A percentile compares a stretch with the other conserved stretches of the same genome.
Conservation (phyloP, 2,888 invertebrate genomes). For the Byasa hedistus region DNA sequence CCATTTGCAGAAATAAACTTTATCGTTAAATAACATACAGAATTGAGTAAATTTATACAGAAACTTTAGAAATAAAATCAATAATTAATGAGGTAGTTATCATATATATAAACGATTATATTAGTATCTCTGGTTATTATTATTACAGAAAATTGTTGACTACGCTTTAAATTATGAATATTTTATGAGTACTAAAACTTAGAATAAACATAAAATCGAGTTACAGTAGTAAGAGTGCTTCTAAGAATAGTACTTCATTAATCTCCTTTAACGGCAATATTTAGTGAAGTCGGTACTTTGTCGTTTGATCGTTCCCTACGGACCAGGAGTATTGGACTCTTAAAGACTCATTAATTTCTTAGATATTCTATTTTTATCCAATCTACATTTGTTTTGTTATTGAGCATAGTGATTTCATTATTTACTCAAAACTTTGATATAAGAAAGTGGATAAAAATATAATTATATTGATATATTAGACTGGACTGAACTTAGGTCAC, state of each 20-base stretch:
- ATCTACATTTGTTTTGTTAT: background rate
- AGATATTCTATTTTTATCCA: slow-evolving; percentile 11
- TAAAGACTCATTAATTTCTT: slow-evolving; percentile 19
- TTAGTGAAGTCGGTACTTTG: slow-evolving; percentile 6
- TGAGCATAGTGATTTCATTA: background rate
- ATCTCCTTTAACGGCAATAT: slow-evolving; percentile 12
- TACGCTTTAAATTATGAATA: no score
- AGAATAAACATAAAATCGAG: background rate
- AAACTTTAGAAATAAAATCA: no score
- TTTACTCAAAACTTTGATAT: background rate
- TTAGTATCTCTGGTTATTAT: no score
- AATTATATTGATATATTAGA: no score
- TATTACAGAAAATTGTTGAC: no score
- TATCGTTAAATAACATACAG: no score
- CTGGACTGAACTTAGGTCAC: no score
- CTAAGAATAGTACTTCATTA: slow-evolving; percentile 15
- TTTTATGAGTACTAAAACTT: background rate
- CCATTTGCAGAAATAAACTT: no score
- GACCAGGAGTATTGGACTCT: slow-evolving; percentile 19
- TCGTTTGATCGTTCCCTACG: slow-evolving; percentile 9
- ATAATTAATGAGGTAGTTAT: no score
- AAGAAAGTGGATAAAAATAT: no score
- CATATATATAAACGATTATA: no score
- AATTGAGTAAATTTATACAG: no score
- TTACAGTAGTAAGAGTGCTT: background rate